These are phyloP conservation scores for Poeciliopsis paucimaculata DNA, from an alignment of 2,797 vertebrate species.

Conservation along the genomic window DNA sequence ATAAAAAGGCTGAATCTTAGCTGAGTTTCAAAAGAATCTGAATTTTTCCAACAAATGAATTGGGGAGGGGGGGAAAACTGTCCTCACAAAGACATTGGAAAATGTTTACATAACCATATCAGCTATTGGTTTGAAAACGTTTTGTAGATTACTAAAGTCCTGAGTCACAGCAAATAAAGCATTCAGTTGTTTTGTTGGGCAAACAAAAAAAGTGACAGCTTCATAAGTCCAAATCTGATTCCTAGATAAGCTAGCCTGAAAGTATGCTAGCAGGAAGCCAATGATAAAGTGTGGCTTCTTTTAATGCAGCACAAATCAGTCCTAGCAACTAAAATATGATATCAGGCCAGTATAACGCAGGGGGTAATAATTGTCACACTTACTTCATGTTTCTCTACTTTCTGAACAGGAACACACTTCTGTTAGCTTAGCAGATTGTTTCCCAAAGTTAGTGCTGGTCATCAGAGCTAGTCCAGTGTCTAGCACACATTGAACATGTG, in stretches of 20 bases:
- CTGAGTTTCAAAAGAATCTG: background rate
- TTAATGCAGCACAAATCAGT: background rate
- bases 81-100: background rate
- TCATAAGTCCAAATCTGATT: background rate
- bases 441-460: too few relatives aligned
- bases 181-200: background rate
- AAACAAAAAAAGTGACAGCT: background rate
- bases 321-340: too few relatives aligned
- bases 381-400: too few relatives aligned
- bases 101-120: background rate
- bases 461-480: too few relatives aligned
- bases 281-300: background rate
- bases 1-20: background rate
- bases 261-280: background rate
- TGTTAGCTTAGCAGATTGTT: too few relatives aligned
- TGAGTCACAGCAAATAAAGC: background rate
- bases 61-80: fast-evolving
- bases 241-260: background rate
- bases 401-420: too few relatives aligned
- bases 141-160: background rate
- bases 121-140: background rate
- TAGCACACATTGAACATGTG: too few relatives aligned
- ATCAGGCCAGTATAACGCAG: too few relatives aligned
- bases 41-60: background rate
- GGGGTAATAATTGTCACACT: too few relatives aligned